phyloP scores from a whole-genome alignment of 2,888 invertebrate species.

The Plagodis dolabraria region DNA sequence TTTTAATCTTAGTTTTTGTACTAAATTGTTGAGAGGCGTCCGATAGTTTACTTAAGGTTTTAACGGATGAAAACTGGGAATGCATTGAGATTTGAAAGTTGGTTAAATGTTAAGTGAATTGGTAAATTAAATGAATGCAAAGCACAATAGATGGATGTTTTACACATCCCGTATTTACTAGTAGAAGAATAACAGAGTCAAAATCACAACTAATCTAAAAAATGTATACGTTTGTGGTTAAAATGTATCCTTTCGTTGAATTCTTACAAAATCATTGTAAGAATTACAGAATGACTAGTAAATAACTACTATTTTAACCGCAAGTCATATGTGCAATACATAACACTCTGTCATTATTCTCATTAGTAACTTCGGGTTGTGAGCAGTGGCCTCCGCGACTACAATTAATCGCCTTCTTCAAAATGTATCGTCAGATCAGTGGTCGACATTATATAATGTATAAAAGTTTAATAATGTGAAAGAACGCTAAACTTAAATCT shows the following conservation, averaged over 20 bases:
- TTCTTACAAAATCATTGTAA: no score
- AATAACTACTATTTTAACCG: not conserved
- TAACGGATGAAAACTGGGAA: slow-evolving; percentile 50
- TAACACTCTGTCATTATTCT: slow-evolving; percentile 56
- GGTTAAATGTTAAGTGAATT: slow-evolving; percentile 42
- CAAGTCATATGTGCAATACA: slow-evolving; percentile 19
- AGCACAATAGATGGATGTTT: slow-evolving; percentile 42
- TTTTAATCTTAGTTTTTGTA: slow-evolving; percentile 54
- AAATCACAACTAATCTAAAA: slow-evolving; percentile 23
- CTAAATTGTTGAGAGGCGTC: slow-evolving; percentile 56
- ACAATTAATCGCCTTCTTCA: slow-evolving; percentile 32
- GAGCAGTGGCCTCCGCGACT: slow-evolving; percentile 50
- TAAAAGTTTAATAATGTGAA: no score
- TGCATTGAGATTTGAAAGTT: slow-evolving; percentile 67
- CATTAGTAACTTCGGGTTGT: slow-evolving; percentile 63
- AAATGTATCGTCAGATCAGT: slow-evolving; percentile 44
- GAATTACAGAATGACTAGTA: no score
- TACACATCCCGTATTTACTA: slow-evolving; percentile 61
- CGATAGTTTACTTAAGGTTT: slow-evolving; percentile 42
- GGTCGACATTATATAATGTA: slow-evolving; percentile 23
- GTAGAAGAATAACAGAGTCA: slow-evolving; percentile 46
- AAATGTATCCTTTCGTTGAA: no score
- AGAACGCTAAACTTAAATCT: not conserved
- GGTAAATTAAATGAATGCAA: slow-evolving; percentile 32
- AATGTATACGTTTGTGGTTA: no score